Conservation (phyloP, 1,140 invertebrate species). For the Drosophila oshimai region DNA sequence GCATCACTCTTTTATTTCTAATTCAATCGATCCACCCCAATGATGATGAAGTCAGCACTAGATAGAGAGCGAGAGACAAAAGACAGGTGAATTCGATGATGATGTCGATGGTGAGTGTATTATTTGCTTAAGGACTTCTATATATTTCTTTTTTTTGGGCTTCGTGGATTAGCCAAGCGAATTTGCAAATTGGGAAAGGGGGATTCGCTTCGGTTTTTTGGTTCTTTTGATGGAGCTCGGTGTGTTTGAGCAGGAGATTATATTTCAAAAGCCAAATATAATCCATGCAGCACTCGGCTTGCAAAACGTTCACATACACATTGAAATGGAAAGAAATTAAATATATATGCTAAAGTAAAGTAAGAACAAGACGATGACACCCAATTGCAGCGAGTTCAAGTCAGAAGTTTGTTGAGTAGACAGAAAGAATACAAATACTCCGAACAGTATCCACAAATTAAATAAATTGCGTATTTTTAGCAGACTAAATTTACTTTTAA, state of each 20-base stretch:
- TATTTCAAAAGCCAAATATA: constrained; percentile 67
- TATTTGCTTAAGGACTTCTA: constrained; percentile 2
- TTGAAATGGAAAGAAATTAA: constrained; percentile 48
- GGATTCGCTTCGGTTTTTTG: constrained; percentile 15
- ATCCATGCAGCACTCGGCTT: constrained; percentile 72
- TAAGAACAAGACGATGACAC: constrained; percentile 51
- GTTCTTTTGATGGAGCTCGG: constrained; percentile 16
- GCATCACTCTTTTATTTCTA: not conserved
- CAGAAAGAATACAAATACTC: not conserved
- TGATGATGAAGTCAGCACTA: constrained; percentile 1
- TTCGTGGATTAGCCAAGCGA: constrained; percentile 24
- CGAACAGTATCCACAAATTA: not conserved
- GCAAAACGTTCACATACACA: constrained; percentile 74
- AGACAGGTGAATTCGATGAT: constrained; percentile 15
- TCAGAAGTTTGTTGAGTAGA: not conserved
- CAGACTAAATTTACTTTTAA: no score
- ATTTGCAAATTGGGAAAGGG: constrained; percentile 19
- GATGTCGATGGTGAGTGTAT: constrained; percentile 15
- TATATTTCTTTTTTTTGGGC: not conserved
- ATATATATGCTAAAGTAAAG: constrained; percentile 27
- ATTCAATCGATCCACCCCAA: not conserved
- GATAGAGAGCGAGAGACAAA: constrained; percentile 1
- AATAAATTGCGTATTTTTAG: no score
- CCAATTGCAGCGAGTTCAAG: constrained; percentile 32
- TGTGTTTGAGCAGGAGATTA: constrained; percentile 55